Base-by-base conservation (phyloP, 2,797 vertebrate genomes). In the Paratrypauchen microcephalus region DNA sequence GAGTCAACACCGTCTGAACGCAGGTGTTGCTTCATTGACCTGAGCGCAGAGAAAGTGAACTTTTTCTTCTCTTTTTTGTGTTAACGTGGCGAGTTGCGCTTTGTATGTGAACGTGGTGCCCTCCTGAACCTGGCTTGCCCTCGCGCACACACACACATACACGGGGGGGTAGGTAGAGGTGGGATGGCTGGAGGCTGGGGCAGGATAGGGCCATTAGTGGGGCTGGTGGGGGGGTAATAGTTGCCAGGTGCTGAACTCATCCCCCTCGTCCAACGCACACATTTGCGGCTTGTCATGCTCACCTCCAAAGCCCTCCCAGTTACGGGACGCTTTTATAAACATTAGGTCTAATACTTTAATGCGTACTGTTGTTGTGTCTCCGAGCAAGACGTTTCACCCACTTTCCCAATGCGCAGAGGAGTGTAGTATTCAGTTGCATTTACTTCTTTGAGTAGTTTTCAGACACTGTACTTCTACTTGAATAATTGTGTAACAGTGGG, bases 261-360 rank as follows among this genome's bases (percentile, higher is more conserved):
- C 87, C 90, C 85, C 86, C 30, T 1, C 7, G 85, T 94, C 93
- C 92, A 87, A 93, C 89, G 89, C 87, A 84, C 76, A 76, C 83
- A 84, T 75, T 68, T 80, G 80, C 75, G 85, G 62, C 60, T 71
- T 74, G 69, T 78, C 88, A 83, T 84, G 83, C 80, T 87, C 85
- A 80, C 12, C 68, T n/a, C 50, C 50, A 56, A 87, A 89, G 84
- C 88, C 86, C 81, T 88, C 82, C 87, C 84, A 86, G 88, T 88
- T 91, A 93, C 87, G 84, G 83, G 89, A 92, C 89, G 92, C 92
- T 93, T 94, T 92, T 91, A 91, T 28, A 93, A 94, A 94, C 93
- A 93, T 94, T 93, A 93, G 88, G 87, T 78, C 87, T 93, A 93
- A 94, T 93, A 92, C 93, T 86, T 91, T 93, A 93, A 93, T 94